phyloP scores from a whole-genome alignment of 2,888 invertebrate species.

The Ectemnius lituratus region DNA sequence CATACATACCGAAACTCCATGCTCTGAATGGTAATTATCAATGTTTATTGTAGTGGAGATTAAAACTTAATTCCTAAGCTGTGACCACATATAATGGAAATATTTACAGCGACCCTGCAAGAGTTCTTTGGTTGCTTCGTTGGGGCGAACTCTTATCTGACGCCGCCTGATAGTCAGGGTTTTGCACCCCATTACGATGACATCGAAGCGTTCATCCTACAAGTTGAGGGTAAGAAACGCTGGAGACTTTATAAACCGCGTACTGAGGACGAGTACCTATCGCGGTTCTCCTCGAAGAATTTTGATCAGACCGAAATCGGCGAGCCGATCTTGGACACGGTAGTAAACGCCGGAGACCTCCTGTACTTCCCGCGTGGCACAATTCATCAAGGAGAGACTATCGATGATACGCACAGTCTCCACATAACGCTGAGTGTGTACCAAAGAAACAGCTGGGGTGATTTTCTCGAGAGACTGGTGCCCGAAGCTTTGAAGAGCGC shows the following conservation, averaged over 20 bases:
- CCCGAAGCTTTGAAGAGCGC: conserved; percentile 88
- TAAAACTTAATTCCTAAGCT: conserved; percentile 1
- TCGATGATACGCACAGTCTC: conserved; percentile 90
- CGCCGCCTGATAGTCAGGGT: conserved; percentile 97
- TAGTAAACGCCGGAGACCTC: conserved; percentile 91
- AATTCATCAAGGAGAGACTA: conserved; percentile 91
- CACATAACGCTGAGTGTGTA: conserved; percentile 96
- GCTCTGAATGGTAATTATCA: conserved; percentile 79
- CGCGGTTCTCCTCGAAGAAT: conserved; percentile 90
- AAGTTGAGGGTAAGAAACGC: conserved; percentile 96
- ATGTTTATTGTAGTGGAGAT: no score
- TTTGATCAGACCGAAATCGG: conserved; percentile 87
- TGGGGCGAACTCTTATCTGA: conserved; percentile 96
- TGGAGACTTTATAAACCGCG: conserved; percentile 95
- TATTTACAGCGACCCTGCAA: conserved; percentile 85
- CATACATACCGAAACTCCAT: conserved; percentile 85
- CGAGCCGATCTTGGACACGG: conserved; percentile 87
- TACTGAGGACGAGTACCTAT: conserved; percentile 83
- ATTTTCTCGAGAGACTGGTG: conserved; percentile 89
- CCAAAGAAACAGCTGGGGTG: conserved; percentile 93
- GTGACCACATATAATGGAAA: neutral
- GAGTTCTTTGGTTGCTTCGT: conserved; percentile 96
- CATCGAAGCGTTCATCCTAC: conserved; percentile 98
- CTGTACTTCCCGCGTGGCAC: conserved; percentile 95
- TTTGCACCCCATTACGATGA: conserved; percentile 99